These are phyloP conservation scores for Tiphia femorata DNA, from an alignment of 2,888 invertebrate species.

Conservation along the genomic window DNA sequence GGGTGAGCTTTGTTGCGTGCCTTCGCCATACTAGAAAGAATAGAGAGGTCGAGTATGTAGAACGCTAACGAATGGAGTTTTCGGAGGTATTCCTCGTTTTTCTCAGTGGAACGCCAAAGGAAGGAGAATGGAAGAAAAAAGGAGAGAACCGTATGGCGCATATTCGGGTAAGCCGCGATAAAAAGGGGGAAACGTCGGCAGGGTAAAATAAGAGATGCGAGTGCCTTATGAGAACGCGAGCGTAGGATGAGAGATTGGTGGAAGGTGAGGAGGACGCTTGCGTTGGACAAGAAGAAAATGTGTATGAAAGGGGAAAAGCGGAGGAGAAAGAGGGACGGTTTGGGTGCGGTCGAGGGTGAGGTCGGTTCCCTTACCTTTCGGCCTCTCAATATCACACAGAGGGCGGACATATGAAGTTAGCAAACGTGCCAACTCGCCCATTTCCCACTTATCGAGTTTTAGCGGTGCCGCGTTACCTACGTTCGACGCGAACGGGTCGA, in stretches of 20 bases:
- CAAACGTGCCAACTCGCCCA: slow-evolving; percentile 52
- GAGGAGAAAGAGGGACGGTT: neutral
- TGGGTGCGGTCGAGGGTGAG: neutral
- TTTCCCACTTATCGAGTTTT: slow-evolving; percentile 53
- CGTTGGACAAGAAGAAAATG: neutral
- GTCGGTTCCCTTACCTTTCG: slow-evolving; percentile 23
- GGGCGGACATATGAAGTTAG: slow-evolving; percentile 53
- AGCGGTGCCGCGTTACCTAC: slow-evolving; percentile 25
- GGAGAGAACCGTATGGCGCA: too few relatives aligned
- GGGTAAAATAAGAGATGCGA: slow-evolving; percentile 23
- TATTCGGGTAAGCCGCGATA: slow-evolving; percentile 26
- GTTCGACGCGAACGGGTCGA: neutral
- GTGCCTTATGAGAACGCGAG: slow-evolving; percentile 1
- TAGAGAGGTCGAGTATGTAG: too few relatives aligned
- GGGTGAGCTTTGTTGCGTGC: too few relatives aligned
- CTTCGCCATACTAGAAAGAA: too few relatives aligned
- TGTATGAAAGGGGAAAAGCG: neutral
- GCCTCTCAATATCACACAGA: slow-evolving; percentile 45
- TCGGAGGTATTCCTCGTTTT: too few relatives aligned
- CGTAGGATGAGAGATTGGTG: slow-evolving; percentile 2
- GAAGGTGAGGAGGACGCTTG: slow-evolving; percentile 1
- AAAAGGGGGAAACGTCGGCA: slow-evolving; percentile 17
- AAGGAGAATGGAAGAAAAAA: too few relatives aligned
- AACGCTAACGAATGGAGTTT: too few relatives aligned
- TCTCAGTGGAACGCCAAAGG: too few relatives aligned